Base-by-base conservation (phyloP, 2,797 vertebrate genomes). In the Galago senegalensis region DNA sequence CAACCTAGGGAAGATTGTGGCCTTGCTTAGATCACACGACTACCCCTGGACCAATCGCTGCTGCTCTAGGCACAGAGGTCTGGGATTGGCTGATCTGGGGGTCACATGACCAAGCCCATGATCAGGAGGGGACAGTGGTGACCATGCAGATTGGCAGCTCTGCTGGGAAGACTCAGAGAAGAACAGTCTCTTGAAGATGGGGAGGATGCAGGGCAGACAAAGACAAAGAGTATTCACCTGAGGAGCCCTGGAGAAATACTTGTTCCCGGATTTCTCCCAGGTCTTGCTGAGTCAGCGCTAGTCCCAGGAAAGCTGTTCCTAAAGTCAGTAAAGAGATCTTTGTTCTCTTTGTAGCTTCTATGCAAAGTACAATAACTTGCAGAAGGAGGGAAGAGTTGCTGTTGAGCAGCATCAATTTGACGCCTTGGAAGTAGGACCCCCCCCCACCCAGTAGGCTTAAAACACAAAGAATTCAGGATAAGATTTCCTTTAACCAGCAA, bases 401-500 rank as follows among this genome's bases (percentile, higher is more conserved):
- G 37, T 27, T 49, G 53, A 91, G 63, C 23, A 69, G 17, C 43
- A 20, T 43, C 27, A 29, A 65, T 87, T 31, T 61, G 67, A 80
- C 34, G 40, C 61, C 34, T 34, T 8, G 31, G 67, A 21, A 93
- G 53, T 56, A 73, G 77, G 65, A n/a, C 7, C 12, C 46, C 11
- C 46, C 46, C 46, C 46, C 46, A n/a, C 46, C 9, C 60, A 61
- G 87, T 85, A 60, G 87, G 23, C 56, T 94, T 34, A 70, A 79
- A 94, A 73, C 40, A 95, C 56, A 86, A 85, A 86, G 80, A 82
- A 73, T 27, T 46, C 75, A 67, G 86, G 61, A 17, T 63, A 87
- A 46, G 53, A 43, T 65, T 75, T 72, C 37, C 37, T 25, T 79
- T 58, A 9, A 23, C n/a, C 73, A 76, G 49, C 46, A 61, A 77